A percentile compares a stretch with the other conserved stretches of the same genome.
Conservation (phyloP, 2,113 vertebrate genomes). For the Phrynocephalus versicolor region DNA sequence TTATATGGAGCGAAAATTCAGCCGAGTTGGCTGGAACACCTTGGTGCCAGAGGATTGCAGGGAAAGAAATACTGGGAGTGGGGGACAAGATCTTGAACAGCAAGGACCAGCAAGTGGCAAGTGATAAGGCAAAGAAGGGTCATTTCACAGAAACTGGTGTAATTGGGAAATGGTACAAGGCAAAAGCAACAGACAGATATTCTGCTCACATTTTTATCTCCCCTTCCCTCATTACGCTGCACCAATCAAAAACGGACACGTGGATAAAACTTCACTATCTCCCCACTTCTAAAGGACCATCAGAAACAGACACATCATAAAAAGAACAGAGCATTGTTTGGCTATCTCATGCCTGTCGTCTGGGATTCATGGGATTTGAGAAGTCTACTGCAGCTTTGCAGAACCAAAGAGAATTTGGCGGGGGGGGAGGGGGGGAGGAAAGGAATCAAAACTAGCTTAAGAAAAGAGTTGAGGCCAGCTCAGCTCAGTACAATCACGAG, state of each 20-base stretch:
- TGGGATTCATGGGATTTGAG: neutral
- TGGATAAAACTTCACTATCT: no score
- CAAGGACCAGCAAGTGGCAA: neutral
- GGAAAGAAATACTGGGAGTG: neutral
- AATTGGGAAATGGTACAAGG: neutral
- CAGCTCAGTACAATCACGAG: neutral
- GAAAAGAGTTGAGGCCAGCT: neutral
- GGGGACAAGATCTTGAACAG: no score
- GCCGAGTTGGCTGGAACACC: conserved; percentile 5
- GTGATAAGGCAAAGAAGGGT: neutral
- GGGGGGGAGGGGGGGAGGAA: rapidly evolving
- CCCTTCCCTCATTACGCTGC: neutral
- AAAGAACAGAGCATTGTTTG: neutral
- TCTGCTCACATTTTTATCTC: neutral
- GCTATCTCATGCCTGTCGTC: neutral
- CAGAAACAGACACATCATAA: neutral
- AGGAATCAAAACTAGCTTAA: neutral
- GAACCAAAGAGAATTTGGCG: no score
- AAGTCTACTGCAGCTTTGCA: neutral
- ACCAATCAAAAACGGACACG: neutral
- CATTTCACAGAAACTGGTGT: conserved; percentile 20
- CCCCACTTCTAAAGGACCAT: neutral
- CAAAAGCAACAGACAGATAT: conserved; percentile 19
- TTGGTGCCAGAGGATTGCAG: neutral
- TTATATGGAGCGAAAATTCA: conserved; percentile 25